phyloP scores from a whole-genome alignment of 2,797 vertebrate species.

The Erithacus rubecula region DNA sequence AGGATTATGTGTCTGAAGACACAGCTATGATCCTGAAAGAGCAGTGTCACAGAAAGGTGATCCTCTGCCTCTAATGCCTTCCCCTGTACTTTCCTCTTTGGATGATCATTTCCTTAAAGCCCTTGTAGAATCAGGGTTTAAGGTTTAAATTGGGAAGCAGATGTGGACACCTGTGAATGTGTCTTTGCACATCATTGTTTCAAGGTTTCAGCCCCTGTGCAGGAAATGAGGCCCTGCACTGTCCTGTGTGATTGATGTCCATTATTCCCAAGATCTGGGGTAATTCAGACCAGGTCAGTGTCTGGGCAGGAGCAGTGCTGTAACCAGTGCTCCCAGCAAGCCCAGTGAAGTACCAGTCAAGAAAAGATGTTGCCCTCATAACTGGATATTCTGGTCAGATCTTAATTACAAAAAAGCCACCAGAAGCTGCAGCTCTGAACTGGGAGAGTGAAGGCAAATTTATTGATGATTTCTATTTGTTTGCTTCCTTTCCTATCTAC shows the following conservation, averaged over 20 bases:
- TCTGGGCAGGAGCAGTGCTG: neutral
- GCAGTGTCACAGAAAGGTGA: constrained; percentile 18
- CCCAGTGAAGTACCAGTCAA: neutral
- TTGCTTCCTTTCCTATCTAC: neutral
- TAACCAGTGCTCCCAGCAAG: neutral
- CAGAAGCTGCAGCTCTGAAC: neutral
- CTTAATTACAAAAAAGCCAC: neutral
- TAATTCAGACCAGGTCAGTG: fast-evolving
- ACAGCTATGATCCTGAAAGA: constrained; percentile 36
- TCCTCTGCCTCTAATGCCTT: neutral
- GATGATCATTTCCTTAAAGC: neutral
- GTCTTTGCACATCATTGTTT: neutral
- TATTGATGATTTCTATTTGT: neutral
- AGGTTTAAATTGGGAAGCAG: constrained; percentile 30
- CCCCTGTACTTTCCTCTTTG: constrained; percentile 32
- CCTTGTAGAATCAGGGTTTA: neutral
- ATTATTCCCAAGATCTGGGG: neutral
- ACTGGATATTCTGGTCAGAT: neutral
- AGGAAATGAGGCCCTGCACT: neutral
- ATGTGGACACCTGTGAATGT: neutral
- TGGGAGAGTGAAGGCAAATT: neutral
- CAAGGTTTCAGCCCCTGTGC: neutral
- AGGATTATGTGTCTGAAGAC: constrained; percentile 18
- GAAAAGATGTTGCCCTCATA: neutral
- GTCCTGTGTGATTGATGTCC: neutral